phyloP scores from a whole-genome alignment of 2,888 invertebrate genomes.

The Catocala fraxini region DNA sequence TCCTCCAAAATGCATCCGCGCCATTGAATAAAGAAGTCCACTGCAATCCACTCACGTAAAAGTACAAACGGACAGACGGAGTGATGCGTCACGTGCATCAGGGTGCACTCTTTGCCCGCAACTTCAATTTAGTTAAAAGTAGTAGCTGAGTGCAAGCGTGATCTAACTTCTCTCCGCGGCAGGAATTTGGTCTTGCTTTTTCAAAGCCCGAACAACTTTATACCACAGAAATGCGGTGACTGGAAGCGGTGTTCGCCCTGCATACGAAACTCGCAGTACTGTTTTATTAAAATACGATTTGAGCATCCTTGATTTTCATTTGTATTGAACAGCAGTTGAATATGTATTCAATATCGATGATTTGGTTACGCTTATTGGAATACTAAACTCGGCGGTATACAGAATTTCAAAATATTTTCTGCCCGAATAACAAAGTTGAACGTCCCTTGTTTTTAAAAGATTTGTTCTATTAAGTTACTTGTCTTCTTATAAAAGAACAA shows the following conservation, averaged over 20 bases:
- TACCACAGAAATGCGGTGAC: conserved; percentile 58
- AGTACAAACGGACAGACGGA: conserved; percentile 72
- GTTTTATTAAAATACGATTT: conserved; percentile 34
- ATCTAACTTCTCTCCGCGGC: conserved; percentile 65
- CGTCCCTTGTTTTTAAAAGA: conserved; percentile 1
- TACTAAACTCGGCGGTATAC: not conserved
- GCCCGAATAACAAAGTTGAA: not conserved
- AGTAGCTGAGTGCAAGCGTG: conserved; percentile 75
- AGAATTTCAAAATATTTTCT: conserved; percentile 2
- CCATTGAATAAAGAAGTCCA: conserved; percentile 63
- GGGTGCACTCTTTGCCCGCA: conserved; percentile 72
- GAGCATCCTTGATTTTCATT: conserved; percentile 18
- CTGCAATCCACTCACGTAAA: conserved; percentile 79
- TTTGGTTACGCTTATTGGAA: not conserved
- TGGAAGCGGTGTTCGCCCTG: conserved; percentile 37
- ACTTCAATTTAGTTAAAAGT: conserved; percentile 86
- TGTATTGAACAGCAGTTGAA: conserved; percentile 9
- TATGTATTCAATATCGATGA: not conserved
- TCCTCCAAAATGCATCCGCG: conserved; percentile 63
- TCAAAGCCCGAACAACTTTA: conserved; percentile 57
- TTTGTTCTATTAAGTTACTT: not conserved
- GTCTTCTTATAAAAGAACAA: conserved; percentile 27
- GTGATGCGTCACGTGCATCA: conserved; percentile 75
- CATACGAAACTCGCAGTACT: conserved; percentile 28
- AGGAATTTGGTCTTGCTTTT: conserved; percentile 67